Base-by-base conservation (phyloP, 2,888 invertebrate genomes). In the Agriopis marginaria region DNA sequence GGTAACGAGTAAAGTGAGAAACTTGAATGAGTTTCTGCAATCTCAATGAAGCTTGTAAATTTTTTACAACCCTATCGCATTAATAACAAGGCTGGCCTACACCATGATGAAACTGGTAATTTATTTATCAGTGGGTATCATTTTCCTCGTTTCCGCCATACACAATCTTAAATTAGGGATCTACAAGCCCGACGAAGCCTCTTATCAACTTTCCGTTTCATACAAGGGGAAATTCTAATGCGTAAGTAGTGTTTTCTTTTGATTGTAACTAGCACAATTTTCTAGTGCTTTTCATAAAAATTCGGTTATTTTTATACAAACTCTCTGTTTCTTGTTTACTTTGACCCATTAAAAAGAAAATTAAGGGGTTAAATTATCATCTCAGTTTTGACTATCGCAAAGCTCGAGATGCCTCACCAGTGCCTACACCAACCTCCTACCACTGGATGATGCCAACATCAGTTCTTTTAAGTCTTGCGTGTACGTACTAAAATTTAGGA, bases 131-230 rank as follows among this genome's bases (percentile, higher is more conserved):
- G 79, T 74, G 59, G 51, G 61, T 68, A 75, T 72, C 44, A 75
- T 77, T 72, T 71, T 66, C 62, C 63, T 71, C 69, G 54, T 75
- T 71, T 68, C 62, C 64, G 51, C 60, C 62, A 67, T 70, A 72
- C 73, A 68, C 58, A 75, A 80, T 76, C 72, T 77, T 64, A 73
- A 77, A 77, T 77, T 69, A 76, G 54, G 59, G 68, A 75, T 77
- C 72, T 76, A 58, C 39, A 68, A 68, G 68, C 39, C 56, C 70
- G 63, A 73, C 70, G 67, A 68, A 69, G 59, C 61, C 42, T 70
- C 71, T 61, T 77, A 75, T 72, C 73, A 70, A 55, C 54, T 70
- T 58, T 66, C 68, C 54, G 14, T 65, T 58, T 62, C 66, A 50
- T 53, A 17, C 9, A 55, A 32, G 60, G 44, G 64, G 17, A 66